Evolutionary conservation across 2,113 vertebrate genomes (phyloP).

Genomic region (Dolichallabes microphthalmus): DNA sequence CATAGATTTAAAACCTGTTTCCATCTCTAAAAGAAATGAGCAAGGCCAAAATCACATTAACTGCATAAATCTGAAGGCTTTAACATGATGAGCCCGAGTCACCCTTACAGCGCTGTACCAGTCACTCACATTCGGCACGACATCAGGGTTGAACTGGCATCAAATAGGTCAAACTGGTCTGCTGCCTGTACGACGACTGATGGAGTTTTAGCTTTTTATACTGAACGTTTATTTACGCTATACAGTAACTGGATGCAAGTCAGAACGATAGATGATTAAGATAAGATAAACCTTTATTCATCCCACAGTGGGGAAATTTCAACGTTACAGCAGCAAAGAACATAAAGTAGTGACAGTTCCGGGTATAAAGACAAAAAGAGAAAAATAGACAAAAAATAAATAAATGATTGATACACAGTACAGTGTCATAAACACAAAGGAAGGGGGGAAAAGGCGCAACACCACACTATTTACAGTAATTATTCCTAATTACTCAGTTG

Average conservation of each 20-base stretch:
- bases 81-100: not conserved
- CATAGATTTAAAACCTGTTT: constrained; percentile 27
- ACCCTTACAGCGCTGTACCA: not conserved
- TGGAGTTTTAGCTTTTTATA: not conserved
- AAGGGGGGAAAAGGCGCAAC: too few relatives aligned
- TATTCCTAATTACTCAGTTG: not conserved
- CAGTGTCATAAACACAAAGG: too few relatives aligned
- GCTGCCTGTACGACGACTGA: not conserved
- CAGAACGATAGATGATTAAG: not conserved
- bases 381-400: too few relatives aligned
- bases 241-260: not conserved
- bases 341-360: too few relatives aligned
- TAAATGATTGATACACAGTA: too few relatives aligned
- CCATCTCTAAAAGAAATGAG: constrained; percentile 17
- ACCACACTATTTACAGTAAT: too few relatives aligned
- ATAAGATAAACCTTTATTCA: too few relatives aligned
- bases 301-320: too few relatives aligned
- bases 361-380: too few relatives aligned
- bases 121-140: not conserved
- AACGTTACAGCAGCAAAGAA: too few relatives aligned
- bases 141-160: not conserved
- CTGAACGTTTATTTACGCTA: not conserved
- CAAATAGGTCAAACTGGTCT: not conserved
- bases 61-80: not conserved
- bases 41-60: not conserved